Percentiles rank a stretch among this genome's conserved stretches.
phyloP scores from a whole-genome alignment of 1,140 invertebrate species.

The Sarcophaga bullata region DNA sequence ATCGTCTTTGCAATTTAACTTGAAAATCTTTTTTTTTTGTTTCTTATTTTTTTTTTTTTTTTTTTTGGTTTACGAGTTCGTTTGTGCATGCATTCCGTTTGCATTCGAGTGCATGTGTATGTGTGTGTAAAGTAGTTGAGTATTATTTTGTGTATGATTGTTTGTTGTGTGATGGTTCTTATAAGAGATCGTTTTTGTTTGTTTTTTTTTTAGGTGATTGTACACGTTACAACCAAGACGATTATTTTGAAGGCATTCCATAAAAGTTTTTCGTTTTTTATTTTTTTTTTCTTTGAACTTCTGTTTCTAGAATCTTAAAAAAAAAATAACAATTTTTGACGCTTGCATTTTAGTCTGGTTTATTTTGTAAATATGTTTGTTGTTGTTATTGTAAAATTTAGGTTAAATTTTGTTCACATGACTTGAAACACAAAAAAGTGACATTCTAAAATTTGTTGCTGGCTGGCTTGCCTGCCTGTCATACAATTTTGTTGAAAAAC shows the following conservation, averaged over 20 bases:
- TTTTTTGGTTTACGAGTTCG: too few relatives aligned
- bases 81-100: background rate
- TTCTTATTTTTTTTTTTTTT: too few relatives aligned
- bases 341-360: conserved; percentile 6
- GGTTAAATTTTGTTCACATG: conserved; percentile 36
- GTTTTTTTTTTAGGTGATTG: conserved; percentile 55
- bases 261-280: background rate
- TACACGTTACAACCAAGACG: conserved; percentile 57
- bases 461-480: background rate
- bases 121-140: background rate
- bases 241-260: conserved; percentile 33
- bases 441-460: conserved; percentile 21
- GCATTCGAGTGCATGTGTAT: background rate
- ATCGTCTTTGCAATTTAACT: too few relatives aligned
- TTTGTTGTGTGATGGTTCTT: background rate
- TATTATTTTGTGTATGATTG: conserved; percentile 37
- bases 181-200: background rate
- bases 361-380: background rate
- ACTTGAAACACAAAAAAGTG: conserved; percentile 33
- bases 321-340: background rate
- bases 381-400: conserved; percentile 21
- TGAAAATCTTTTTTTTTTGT: too few relatives aligned
- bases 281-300: too few relatives aligned
- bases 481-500: too few relatives aligned
- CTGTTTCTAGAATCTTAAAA: background rate